Percentiles rank a stretch among this genome's conserved stretches.
phyloP scores from a whole-genome alignment of 2,888 invertebrate species.

The Perithous albicinctus region DNA sequence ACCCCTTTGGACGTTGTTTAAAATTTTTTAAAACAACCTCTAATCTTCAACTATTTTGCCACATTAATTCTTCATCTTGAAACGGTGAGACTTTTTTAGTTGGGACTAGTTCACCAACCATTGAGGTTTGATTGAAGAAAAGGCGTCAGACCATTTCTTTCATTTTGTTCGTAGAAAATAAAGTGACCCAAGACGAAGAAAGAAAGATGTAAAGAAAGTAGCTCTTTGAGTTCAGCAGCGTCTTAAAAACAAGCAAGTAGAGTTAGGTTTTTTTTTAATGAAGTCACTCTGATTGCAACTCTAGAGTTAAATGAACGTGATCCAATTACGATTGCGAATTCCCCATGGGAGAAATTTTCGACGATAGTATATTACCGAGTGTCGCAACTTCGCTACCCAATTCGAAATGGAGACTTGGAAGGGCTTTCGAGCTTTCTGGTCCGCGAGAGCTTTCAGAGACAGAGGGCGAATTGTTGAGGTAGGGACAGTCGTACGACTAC shows the following conservation, averaged over 20 bases:
- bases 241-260: not conserved
- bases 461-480: not conserved
- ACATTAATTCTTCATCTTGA: no score
- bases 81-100: no score
- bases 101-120: no score
- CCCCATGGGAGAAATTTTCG: not conserved
- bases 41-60: no score
- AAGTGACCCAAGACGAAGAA: not conserved
- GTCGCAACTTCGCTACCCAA: not conserved
- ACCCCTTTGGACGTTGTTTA: no score
- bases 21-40: no score
- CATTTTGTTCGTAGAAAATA: no score
- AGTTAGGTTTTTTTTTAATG: not conserved
- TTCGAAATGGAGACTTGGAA: not conserved
- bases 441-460: not conserved
- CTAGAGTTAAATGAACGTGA: not conserved
- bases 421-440: not conserved
- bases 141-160: no score
- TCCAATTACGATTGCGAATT: constrained; percentile 1
- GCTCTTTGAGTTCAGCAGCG: not conserved
- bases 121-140: no score
- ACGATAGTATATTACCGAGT: not conserved
- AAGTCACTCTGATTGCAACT: not conserved
- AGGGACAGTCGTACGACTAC: not conserved
- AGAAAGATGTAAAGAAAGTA: not conserved